Evolutionary conservation across 2,797 vertebrate species (phyloP).

Genomic region (Macropus fuliginosus): DNA sequence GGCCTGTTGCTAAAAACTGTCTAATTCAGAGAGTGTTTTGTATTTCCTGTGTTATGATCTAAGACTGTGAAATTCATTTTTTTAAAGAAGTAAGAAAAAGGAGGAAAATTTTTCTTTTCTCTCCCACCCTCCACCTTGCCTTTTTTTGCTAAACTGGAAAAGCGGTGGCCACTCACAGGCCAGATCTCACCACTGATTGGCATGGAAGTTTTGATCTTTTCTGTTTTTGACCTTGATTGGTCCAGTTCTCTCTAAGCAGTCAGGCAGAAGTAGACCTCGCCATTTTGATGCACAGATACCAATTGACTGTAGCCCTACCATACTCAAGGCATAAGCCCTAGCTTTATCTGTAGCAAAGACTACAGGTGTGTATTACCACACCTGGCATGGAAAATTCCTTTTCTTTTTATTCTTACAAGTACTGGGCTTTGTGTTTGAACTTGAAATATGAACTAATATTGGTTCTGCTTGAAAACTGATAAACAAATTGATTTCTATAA

Average conservation of each 20-base stretch:
- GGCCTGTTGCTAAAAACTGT: not conserved
- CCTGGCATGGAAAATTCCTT: not conserved
- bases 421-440: not conserved
- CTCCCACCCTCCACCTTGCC: not conserved
- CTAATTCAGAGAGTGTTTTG: not conserved
- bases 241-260: not conserved
- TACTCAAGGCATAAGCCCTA: not conserved
- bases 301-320: not conserved
- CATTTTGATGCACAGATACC: not conserved
- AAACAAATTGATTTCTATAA: not conserved
- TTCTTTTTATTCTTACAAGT: not conserved
- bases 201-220: not conserved
- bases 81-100: not conserved
- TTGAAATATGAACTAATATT: not conserved
- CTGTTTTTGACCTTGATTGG: not conserved
- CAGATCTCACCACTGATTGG: not conserved
- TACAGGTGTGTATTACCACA: not conserved
- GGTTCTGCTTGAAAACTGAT: slow-evolving; percentile 13
- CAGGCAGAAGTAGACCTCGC: not conserved
- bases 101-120: not conserved
- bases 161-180: not conserved
- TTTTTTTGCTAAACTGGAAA: not conserved
- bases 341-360: not conserved
- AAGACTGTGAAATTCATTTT: not conserved
- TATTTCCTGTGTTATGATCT: not conserved